Conservation (phyloP, 2,888 invertebrate species). For the Andricus quercusramuli region DNA sequence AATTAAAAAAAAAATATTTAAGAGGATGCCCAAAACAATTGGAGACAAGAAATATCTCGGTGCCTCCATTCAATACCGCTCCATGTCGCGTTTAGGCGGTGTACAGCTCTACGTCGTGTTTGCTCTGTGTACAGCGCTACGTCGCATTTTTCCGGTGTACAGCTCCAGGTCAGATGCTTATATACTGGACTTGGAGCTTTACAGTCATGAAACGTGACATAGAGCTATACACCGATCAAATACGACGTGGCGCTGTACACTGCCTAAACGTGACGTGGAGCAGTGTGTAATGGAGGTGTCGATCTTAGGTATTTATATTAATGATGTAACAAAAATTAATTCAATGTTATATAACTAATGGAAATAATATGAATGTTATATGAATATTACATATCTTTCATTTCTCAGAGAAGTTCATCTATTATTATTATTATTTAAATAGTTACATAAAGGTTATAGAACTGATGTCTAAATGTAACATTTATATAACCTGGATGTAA, state of each 20-base stretch:
- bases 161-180: too few relatives aligned
- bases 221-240: too few relatives aligned
- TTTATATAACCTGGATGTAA: neutral
- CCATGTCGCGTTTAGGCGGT: too few relatives aligned
- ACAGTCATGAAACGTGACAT: too few relatives aligned
- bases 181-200: too few relatives aligned
- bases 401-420: neutral
- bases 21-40: constrained; percentile 6
- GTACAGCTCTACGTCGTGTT: too few relatives aligned
- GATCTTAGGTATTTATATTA: neutral
- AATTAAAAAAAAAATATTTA: constrained; percentile 12
- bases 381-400: constrained; percentile 1
- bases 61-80: too few relatives aligned
- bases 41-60: neutral
- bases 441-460: neutral
- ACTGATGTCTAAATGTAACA: neutral
- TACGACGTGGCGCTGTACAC: too few relatives aligned
- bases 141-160: too few relatives aligned
- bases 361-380: neutral
- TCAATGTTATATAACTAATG: neutral
- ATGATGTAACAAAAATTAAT: neutral
- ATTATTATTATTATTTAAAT: neutral
- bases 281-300: too few relatives aligned
- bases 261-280: too few relatives aligned
- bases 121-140: too few relatives aligned